Percentiles rank a stretch among this genome's conserved stretches.
Evolutionary conservation across 2,888 invertebrate genomes (phyloP).

Genomic region (Eristalis arbustorum): DNA sequence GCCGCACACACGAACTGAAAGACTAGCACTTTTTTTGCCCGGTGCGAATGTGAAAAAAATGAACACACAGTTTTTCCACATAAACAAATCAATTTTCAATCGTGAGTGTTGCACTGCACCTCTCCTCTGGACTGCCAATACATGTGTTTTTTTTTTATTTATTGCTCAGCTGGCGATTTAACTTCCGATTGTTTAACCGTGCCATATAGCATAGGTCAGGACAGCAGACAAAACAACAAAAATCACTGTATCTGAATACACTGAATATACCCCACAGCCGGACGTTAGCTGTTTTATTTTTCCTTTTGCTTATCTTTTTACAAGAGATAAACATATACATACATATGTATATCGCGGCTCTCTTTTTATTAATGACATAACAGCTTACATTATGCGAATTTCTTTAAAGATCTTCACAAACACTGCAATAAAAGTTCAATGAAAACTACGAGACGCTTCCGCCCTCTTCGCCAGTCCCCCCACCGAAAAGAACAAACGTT

Average conservation of each 20-base stretch:
- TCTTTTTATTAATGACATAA: background rate
- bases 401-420: background rate
- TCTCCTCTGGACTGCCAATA: slow-evolving; percentile 31
- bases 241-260: background rate
- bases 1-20: background rate
- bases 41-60: background rate
- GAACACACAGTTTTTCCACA: slow-evolving; percentile 18
- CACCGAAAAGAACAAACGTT: slow-evolving; percentile 6
- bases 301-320: background rate
- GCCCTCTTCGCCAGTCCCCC: slow-evolving; percentile 6
- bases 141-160: slow-evolving; percentile 13
- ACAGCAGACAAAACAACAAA: background rate
- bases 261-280: background rate
- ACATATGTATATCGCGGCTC: background rate
- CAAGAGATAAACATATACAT: background rate
- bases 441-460: background rate
- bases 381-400: background rate
- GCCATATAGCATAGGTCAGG: slow-evolving; percentile 30
- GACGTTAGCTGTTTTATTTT: background rate
- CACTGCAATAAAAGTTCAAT: slow-evolving; percentile 11
- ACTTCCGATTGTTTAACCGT: background rate
- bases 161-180: slow-evolving; percentile 22
- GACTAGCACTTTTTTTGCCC: background rate
- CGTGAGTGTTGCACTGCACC: slow-evolving; percentile 8
- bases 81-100: slow-evolving; percentile 50